Percentiles rank a stretch among this genome's conserved stretches.
Conservation (phyloP, 2,113 vertebrate genomes). For the Ceyx cyanopectus region DNA sequence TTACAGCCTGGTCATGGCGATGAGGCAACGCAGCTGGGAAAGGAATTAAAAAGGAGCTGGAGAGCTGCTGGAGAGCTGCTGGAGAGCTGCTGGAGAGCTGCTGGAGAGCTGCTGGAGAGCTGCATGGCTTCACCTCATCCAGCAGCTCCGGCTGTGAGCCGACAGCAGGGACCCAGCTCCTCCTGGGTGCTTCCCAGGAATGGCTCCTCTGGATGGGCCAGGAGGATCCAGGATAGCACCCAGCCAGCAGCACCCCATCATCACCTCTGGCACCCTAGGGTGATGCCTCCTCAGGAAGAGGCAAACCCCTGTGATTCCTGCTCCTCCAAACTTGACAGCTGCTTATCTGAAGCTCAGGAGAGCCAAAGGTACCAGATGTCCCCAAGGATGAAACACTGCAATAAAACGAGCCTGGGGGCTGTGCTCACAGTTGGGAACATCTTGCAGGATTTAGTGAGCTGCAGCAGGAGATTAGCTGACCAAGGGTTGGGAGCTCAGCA, state of each 20-base stretch:
- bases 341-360: not conserved
- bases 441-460: not conserved
- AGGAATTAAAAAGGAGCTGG: constrained; percentile 60
- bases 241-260: not conserved
- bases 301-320: fast-evolving
- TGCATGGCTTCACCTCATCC: not conserved
- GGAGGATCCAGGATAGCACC: not conserved
- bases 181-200: not conserved
- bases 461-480: not conserved
- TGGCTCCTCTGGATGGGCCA: fast-evolving
- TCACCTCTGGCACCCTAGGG: not conserved
- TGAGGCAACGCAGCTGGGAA: constrained; percentile 68
- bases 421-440: not conserved
- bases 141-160: not conserved
- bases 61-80: not conserved
- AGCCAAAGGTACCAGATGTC: not conserved
- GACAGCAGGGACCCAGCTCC: not conserved
- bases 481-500: not conserved
- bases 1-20: constrained; percentile 64
- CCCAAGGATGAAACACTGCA: constrained; percentile 39
- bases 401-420: fast-evolving
- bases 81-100: too few relatives aligned
- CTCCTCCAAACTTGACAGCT: not conserved
- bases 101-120: not conserved
- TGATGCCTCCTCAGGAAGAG: not conserved